A percentile compares a stretch with the other conserved stretches of the same genome.
Evolutionary conservation across 2,797 vertebrate genomes (phyloP).

Genomic region (Prunella strophiata): DNA sequence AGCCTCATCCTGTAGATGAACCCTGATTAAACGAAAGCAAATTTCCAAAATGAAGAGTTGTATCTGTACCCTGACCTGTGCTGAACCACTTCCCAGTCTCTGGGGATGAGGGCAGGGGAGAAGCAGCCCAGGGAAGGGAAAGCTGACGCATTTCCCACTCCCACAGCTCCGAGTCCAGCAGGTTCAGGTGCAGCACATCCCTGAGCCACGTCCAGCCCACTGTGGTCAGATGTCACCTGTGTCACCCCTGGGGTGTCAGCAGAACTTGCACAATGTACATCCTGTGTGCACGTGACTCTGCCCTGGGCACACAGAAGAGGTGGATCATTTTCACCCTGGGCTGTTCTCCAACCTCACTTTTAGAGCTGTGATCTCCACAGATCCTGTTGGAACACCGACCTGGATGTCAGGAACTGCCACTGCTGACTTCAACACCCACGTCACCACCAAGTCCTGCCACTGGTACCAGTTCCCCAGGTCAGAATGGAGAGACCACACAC

Average conservation of each 20-base stretch:
- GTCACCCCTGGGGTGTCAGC: neutral
- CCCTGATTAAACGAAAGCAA: neutral
- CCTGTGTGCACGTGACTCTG: neutral
- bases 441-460: fast-evolving
- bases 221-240: neutral
- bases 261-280: neutral
- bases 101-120: neutral
- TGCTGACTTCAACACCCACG: neutral
- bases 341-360: neutral
- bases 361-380: neutral
- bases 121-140: neutral
- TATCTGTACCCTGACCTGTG: neutral
- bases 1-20: neutral
- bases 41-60: neutral
- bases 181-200: neutral
- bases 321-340: neutral
- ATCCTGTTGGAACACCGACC: neutral
- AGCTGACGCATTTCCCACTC: fast-evolving
- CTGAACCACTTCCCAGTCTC: neutral
- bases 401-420: neutral
- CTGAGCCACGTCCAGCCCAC: neutral
- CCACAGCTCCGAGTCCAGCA: neutral
- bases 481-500: neutral
- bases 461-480: neutral
- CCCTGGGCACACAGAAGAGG: neutral